Evolutionary conservation across 2,113 vertebrate species (phyloP).

Genomic region (Irena cyanogastra): DNA sequence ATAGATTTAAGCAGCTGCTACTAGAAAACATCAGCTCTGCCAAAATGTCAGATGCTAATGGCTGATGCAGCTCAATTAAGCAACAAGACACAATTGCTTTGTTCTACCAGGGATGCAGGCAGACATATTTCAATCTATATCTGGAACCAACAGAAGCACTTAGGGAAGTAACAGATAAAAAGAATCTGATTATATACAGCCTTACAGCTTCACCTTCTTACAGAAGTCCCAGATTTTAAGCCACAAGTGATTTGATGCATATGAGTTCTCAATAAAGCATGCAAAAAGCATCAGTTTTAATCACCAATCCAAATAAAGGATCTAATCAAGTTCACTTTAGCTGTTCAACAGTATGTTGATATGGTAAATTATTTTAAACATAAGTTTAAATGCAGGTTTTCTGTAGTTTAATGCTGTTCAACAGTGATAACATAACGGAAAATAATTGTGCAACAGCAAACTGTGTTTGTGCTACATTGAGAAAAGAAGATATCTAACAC

Average conservation of each 20-base stretch:
- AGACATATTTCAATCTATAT: not conserved
- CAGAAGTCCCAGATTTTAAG: not conserved
- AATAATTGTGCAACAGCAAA: not conserved
- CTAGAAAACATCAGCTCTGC: conserved; percentile 36
- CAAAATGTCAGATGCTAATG: conserved; percentile 1
- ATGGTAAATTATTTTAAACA: not conserved
- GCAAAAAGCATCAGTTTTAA: not conserved
- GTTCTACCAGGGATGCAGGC: not conserved
- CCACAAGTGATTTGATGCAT: not conserved
- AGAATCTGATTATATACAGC: not conserved
- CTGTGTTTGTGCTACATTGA: not conserved
- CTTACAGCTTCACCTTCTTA: not conserved
- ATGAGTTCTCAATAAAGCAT: not conserved
- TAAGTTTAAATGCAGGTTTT: not conserved
- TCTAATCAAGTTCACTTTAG: not conserved
- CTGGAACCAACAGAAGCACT: not conserved
- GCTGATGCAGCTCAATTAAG: conserved; percentile 21
- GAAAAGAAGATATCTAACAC: not conserved
- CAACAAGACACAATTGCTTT: not conserved
- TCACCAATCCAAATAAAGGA: conserved; percentile 2
- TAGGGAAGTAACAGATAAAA: not conserved
- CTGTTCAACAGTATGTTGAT: not conserved
- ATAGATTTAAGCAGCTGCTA: conserved; percentile 7
- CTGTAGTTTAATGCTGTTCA: not conserved
- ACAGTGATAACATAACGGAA: not conserved